These are phyloP conservation scores for Mesocricetus auratus DNA, from an alignment of 2,113 vertebrate genomes.

Conservation along the genomic window DNA sequence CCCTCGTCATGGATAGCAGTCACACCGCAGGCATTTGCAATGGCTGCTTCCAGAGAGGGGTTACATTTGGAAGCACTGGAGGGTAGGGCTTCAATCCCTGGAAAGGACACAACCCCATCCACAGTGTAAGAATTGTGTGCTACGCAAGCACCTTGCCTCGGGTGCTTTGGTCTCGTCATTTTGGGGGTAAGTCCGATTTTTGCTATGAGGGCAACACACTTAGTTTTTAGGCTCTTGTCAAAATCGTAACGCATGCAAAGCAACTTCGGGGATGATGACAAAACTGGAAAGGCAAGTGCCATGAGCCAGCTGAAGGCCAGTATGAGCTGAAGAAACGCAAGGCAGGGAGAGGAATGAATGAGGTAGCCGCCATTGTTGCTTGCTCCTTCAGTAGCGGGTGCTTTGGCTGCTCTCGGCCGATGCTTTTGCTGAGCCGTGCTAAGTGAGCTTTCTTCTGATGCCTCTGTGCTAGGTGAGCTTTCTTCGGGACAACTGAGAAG, in stretches of 20 bases:
- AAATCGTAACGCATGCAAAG: background rate
- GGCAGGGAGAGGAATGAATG: background rate
- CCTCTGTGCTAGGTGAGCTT: background rate
- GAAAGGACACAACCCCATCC: too few species aligned
- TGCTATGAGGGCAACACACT: background rate
- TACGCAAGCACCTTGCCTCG: background rate
- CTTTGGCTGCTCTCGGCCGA: background rate
- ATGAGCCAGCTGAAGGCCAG: background rate
- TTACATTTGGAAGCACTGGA: background rate
- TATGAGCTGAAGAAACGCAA: background rate
- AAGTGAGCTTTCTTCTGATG: background rate
- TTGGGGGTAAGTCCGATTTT: background rate
- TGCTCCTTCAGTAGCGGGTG: background rate
- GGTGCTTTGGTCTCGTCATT: background rate
- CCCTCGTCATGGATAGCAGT: background rate
- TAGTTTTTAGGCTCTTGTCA: background rate
- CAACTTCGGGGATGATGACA: background rate
- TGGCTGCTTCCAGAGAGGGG: background rate
- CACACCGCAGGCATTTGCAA: background rate
- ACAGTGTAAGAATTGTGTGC: background rate
- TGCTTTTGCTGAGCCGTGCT: background rate
- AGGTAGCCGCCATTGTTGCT: background rate
- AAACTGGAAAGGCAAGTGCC: slow-evolving; percentile 1
- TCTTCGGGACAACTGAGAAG: background rate
- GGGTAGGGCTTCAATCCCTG: background rate